Evolutionary conservation across 2,797 vertebrate genomes (phyloP).

Genomic region (Muscicapa comitata): DNA sequence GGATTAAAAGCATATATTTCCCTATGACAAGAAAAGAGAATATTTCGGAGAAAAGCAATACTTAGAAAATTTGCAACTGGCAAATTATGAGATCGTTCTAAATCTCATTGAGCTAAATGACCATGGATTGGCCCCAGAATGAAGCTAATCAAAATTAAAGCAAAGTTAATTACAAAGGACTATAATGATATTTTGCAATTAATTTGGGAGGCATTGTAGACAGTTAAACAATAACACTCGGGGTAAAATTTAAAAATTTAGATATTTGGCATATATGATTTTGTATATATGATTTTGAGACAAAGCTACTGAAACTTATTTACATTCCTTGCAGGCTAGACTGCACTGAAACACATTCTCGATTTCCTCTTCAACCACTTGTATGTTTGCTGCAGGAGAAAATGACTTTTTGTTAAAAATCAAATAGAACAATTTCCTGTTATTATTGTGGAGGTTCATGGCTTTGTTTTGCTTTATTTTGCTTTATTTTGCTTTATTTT

Average conservation of each 20-base stretch:
- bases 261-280: not conserved
- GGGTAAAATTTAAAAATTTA: not conserved
- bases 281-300: not conserved
- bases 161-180: not conserved
- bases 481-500: not conserved
- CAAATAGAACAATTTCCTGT: not conserved
- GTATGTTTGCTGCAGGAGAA: not conserved
- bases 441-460: not conserved
- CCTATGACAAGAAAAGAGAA: not conserved
- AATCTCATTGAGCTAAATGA: not conserved
- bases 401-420: not conserved
- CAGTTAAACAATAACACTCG: not conserved
- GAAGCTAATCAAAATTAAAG: constrained; percentile 17
- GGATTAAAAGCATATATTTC: not conserved
- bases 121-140: not conserved
- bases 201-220: not conserved
- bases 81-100: not conserved
- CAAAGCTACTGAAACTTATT: not conserved
- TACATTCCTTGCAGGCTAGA: not conserved
- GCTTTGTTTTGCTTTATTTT: not conserved
- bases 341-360: not conserved
- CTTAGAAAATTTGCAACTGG: not conserved
- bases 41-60: not conserved
- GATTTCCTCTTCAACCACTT: not conserved
- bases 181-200: not conserved